A percentile compares a stretch with the other conserved stretches of the same genome.
Conservation (phyloP, 1,140 invertebrate genomes). For the Bathynomus jamesi region DNA sequence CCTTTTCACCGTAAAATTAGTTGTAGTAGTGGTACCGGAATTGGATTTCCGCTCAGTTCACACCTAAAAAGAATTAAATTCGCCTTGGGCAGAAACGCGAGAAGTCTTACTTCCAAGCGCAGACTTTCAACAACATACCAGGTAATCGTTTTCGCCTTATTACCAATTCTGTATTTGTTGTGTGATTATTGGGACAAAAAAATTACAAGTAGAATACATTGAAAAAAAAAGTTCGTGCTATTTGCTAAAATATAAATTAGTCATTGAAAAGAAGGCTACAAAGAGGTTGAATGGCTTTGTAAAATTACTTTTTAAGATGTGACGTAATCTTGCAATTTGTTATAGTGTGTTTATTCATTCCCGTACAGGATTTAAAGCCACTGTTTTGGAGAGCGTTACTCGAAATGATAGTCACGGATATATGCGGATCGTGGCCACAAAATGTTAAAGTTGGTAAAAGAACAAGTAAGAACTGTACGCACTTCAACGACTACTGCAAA, state of each 20-base stretch:
- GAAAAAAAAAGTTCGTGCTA: too few species aligned
- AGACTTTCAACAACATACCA: too few species aligned
- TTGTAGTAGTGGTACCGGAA: slow-evolving; percentile 15
- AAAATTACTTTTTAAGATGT: too few species aligned
- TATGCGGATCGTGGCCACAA: background rate
- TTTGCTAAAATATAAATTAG: too few species aligned
- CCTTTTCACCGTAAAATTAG: background rate
- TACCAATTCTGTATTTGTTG: too few species aligned
- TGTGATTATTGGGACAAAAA: too few species aligned
- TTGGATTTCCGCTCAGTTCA: slow-evolving; percentile 58
- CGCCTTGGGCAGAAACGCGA: slow-evolving; percentile 62
- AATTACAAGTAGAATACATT: too few species aligned
- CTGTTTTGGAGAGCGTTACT: background rate
- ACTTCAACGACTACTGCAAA: background rate
- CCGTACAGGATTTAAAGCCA: background rate
- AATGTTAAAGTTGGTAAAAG: background rate
- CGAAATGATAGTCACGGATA: background rate
- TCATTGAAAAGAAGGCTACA: too few species aligned
- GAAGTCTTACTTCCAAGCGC: slow-evolving; percentile 78
- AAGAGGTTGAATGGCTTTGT: too few species aligned
- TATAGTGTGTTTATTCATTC: too few species aligned
- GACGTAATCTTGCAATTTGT: too few species aligned
- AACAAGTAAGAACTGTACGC: background rate
- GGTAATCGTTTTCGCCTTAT: too few species aligned
- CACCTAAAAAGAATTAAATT: slow-evolving; percentile 51